Evolutionary conservation across 2,113 vertebrate species (phyloP).

Genomic region (Siphamia tubifer): DNA sequence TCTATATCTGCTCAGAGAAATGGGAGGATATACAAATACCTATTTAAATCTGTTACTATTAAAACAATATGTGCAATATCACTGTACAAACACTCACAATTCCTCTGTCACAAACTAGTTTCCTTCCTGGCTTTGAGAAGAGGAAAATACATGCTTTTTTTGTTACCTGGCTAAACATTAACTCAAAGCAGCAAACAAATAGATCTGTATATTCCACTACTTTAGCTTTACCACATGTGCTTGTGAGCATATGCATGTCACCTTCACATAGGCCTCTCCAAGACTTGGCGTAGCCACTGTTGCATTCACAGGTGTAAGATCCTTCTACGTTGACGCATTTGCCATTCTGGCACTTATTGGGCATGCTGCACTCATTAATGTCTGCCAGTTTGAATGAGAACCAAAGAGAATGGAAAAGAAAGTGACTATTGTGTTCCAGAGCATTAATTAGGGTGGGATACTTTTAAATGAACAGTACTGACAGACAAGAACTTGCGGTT

Average conservation of each 20-base stretch:
- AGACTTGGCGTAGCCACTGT: constrained; percentile 82
- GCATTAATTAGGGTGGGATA: constrained; percentile 44
- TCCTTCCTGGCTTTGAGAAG: constrained; percentile 43
- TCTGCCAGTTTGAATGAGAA: constrained; percentile 77
- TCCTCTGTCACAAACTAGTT: constrained; percentile 18
- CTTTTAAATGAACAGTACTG: constrained; percentile 27
- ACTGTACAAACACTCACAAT: constrained; percentile 1
- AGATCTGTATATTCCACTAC: constrained; percentile 7
- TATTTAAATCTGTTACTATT: constrained; percentile 4
- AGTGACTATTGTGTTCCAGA: constrained; percentile 47
- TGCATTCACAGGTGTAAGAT: constrained; percentile 90
- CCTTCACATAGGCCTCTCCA: constrained; percentile 88
- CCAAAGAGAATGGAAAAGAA: constrained; percentile 39
- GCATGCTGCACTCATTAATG: constrained; percentile 87
- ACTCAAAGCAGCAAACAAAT: constrained; percentile 52
- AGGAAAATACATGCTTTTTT: constrained; percentile 59
- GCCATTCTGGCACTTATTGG: constrained; percentile 83
- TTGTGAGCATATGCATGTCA: constrained; percentile 56
- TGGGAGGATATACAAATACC: constrained; percentile 14
- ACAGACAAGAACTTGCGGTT: constrained; percentile 27
- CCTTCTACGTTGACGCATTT: constrained; percentile 88
- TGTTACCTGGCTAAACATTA: constrained; percentile 38
- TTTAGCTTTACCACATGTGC: neutral
- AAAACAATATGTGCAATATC: constrained; percentile 23
- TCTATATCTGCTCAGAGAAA: constrained; percentile 70